Base-by-base conservation (phyloP, 2,888 invertebrate genomes). In the Mylabris sibirica region DNA sequence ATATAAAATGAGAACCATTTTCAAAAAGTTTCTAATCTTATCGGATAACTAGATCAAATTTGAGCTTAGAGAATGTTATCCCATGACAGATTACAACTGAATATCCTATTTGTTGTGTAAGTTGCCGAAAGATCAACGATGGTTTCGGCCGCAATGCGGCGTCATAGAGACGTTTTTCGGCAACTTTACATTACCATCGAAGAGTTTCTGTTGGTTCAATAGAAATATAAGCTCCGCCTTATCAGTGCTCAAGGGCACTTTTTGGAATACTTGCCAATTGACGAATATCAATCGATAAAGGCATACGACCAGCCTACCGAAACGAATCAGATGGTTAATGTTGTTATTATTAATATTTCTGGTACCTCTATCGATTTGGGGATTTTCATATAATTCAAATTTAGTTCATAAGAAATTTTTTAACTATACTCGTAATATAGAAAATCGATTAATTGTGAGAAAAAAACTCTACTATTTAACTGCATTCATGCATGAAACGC, bases 111-210 rank as follows among this genome's bases (percentile, higher is more conserved):
- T 57, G 14, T 57, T n/a, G 8, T 57, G 57, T 22, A 5, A 1
- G 3, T n/a, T 26, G 5, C n/a, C 14, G 14, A 26, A 57, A 57
- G 24, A 26, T 26, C 57, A 26, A 57, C 57, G 5, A 57, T 24
- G 57, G 3, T 11, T 53, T 24, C 24, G 57, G 57, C 57, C 57
- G 57, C 57, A 57, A 14, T 57, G 57, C 57, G 57, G 57, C 57
- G 57, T 26, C 57, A 57, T n/a, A 57, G 26, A 57, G 57, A 57
- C 57, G 57, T 26, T 57, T 57, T 57, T 57, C 57, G 57, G 26
- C 24, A 57, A 26, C n/a, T 57, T 24, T 5, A 24, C 20, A 22
- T 53, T 22, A 24, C 57, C 14, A 14, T 26, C 14, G 57, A 57
- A 24, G 57, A 14, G 1, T 26, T 57, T 57, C 57, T 14, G 57